A percentile compares a stretch with the other conserved stretches of the same genome.
Evolutionary conservation across 2,888 invertebrate genomes (phyloP).

Genomic region (Aleiodes testaceus): DNA sequence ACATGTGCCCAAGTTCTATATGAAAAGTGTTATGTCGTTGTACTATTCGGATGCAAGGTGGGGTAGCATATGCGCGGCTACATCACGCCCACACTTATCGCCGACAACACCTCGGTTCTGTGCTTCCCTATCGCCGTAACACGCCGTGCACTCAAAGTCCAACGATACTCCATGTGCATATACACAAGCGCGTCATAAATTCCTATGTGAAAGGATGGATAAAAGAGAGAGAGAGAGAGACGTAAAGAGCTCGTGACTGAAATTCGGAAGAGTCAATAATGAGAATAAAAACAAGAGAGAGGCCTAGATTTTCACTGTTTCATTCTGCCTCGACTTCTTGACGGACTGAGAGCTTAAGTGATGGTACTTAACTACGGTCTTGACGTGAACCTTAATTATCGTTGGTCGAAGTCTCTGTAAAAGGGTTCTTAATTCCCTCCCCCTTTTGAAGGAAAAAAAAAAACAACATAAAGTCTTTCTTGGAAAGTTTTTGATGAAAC

Average conservation of each 20-base stretch:
- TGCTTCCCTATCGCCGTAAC: conserved; percentile 2
- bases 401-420: background rate
- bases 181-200: background rate
- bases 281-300: too few species aligned
- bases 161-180: background rate
- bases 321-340: background rate
- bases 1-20: background rate
- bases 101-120: background rate
- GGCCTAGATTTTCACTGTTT: background rate
- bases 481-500: conserved; percentile 1
- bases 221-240: too few species aligned
- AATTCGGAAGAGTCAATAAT: too few species aligned
- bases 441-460: background rate
- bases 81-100: background rate
- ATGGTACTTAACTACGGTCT: background rate
- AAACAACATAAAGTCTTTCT: background rate
- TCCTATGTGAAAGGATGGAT: too few species aligned
- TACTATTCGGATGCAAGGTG: background rate
- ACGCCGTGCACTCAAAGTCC: conserved; percentile 1
- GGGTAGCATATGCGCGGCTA: background rate
- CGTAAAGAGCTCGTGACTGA: too few species aligned
- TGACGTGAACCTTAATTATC: background rate
- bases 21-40: conserved; percentile 2
- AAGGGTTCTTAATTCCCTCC: background rate
- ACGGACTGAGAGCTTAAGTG: background rate